Percentiles rank a stretch among this genome's conserved stretches.
Evolutionary conservation across 2,797 vertebrate species (phyloP).

Genomic region (Furcifer pardalis): DNA sequence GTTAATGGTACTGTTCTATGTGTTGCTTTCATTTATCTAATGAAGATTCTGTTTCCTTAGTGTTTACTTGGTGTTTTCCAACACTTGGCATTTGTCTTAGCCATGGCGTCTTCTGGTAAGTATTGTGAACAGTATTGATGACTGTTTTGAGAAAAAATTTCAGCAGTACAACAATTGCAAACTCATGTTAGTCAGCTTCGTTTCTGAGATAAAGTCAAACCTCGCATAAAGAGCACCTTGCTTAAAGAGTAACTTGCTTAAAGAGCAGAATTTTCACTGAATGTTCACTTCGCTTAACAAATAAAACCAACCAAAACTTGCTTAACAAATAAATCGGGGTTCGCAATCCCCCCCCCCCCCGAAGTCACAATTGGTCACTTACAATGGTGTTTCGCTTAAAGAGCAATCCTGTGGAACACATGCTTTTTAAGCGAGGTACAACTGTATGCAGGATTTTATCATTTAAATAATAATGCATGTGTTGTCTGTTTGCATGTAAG

Average conservation of each 20-base stretch:
- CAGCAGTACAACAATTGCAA: not conserved
- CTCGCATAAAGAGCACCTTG: too few relatives aligned
- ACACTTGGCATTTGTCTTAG: constrained; percentile 61
- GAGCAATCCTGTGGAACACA: too few relatives aligned
- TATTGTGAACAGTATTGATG: constrained; percentile 25
- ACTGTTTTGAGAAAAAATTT: not conserved
- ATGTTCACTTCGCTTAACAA: too few relatives aligned
- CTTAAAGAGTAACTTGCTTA: too few relatives aligned
- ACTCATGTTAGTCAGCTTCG: not conserved
- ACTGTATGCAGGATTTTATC: not conserved
- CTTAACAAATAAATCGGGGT: too few relatives aligned
- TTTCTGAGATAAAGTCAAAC: not conserved
- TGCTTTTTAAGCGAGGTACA: too few relatives aligned
- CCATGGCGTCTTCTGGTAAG: constrained; percentile 83
- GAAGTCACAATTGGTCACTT: too few relatives aligned
- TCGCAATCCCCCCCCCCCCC: too few relatives aligned
- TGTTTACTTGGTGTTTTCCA: constrained; percentile 40
- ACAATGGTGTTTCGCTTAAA: too few relatives aligned
- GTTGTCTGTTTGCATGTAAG: rapidly evolving
- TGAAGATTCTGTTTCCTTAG: constrained; percentile 50
- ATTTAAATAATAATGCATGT: not conserved
- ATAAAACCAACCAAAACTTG: too few relatives aligned
- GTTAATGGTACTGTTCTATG: not conserved
- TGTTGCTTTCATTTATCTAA: not conserved
- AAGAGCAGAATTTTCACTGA: too few relatives aligned